A percentile compares a stretch with the other conserved stretches of the same genome.
phyloP scores from a whole-genome alignment of 2,888 invertebrate species.

The Tenthredo mesomela region DNA sequence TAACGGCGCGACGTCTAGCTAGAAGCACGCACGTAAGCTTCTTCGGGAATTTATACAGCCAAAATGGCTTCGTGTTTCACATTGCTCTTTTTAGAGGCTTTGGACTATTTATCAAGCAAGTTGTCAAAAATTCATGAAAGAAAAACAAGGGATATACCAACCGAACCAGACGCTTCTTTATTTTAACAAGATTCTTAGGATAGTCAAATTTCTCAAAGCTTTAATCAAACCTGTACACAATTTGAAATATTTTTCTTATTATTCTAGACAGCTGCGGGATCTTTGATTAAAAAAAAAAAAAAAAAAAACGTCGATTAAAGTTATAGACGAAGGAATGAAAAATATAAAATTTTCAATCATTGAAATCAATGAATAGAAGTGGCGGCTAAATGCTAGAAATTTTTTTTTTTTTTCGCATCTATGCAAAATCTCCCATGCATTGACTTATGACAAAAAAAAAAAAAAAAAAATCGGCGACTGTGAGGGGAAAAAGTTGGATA shows the following conservation, averaged over 20 bases:
- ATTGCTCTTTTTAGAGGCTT: neutral
- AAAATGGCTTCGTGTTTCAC: slow-evolving; percentile 8
- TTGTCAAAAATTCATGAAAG: neutral
- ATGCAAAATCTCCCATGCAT: neutral
- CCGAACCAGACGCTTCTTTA: neutral
- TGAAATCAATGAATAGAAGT: neutral
- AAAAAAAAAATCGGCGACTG: neutral
- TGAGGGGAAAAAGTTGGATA: neutral
- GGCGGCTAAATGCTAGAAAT: neutral
- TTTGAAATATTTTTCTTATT: neutral
- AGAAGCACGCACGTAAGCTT: neutral
- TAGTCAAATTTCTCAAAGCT: neutral
- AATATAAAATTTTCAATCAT: neutral
- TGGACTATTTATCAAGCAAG: slow-evolving; percentile 16
- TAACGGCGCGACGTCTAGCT: neutral
- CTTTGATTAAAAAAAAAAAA: neutral
- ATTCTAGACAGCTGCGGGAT: neutral
- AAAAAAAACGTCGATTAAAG: neutral
- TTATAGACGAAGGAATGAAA: neutral
- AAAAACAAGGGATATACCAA: neutral
- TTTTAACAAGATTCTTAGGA: neutral
- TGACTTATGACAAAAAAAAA: neutral
- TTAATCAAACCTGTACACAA: neutral
- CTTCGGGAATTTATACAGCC: slow-evolving; percentile 12
- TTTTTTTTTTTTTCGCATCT: neutral